Percentiles rank a stretch among this genome's conserved stretches.
phyloP scores from a whole-genome alignment of 2,888 invertebrate species.

The Dasysyrphus tricinctus region DNA sequence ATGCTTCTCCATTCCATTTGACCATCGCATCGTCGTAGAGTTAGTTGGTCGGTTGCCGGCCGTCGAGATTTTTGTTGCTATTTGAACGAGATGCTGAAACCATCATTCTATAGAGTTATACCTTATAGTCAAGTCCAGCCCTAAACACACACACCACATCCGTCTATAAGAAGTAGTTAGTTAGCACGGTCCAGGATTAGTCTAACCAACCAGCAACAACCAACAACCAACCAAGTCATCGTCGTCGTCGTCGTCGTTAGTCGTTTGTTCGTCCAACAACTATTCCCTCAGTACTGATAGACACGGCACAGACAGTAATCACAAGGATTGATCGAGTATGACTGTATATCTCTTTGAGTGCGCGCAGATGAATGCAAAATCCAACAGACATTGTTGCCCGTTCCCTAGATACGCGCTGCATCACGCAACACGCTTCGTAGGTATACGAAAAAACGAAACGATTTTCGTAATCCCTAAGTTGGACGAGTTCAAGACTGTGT shows the following conservation, averaged over 20 bases:
- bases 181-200: constrained; percentile 55
- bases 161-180: constrained; percentile 27
- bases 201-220: constrained; percentile 32
- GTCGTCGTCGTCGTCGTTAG: constrained; percentile 15
- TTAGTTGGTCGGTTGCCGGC: background rate
- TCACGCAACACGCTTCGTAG: constrained; percentile 1
- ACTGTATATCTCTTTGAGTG: constrained; percentile 48
- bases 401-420: constrained; percentile 35
- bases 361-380: constrained; percentile 46
- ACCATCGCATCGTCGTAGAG: background rate
- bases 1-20: constrained; percentile 37
- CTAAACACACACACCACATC: background rate
- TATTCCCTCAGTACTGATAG: constrained; percentile 40
- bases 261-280: constrained; percentile 18
- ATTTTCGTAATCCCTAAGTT: constrained; percentile 53
- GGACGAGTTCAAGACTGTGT: constrained; percentile 55
- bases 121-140: constrained; percentile 13
- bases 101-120: constrained; percentile 52
- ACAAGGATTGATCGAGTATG: constrained; percentile 74
- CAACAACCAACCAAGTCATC: background rate
- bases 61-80: constrained; percentile 32
- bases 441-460: constrained; percentile 5
- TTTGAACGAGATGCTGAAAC: constrained; percentile 61
- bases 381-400: constrained; percentile 59
- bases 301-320: constrained; percentile 71